Base-by-base conservation (phyloP, 2,113 vertebrate species). In the Sorex fumeus region DNA sequence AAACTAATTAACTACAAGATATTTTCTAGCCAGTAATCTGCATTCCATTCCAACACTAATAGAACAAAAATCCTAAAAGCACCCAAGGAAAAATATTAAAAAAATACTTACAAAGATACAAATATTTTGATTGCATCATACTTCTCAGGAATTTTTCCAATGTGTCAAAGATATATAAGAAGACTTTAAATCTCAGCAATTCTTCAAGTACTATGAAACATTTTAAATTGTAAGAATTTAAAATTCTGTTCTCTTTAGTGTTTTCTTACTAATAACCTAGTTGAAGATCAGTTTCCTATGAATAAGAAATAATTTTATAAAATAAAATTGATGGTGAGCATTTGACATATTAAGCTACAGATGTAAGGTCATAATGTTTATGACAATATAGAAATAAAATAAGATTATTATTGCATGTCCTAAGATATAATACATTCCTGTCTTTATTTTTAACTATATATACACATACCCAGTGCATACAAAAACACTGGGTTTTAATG, bases 121-220 rank as follows among this genome's bases (percentile, higher is more conserved):
- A 64, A 75, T 93, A 86, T 91, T 93, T 23, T 36, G 7, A 40
- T 50, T 74, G 9, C 1, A 34, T 40, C 21, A 8, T 69, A 70
- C 60, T 88, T 82, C 75, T 94, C 53, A 74, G 74, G n/a, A 88
- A n/a, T 13, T 80, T 82, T 86, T 91, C 88, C 36, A 82, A 9
- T 67, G 75, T 81, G 23, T 91, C 57, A 75, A 64, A 64, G 74
- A 67, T 34, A 2, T 23, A 80, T 76, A 85, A 85, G 72, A 32
- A 2, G 28, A 64, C 34, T 82, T 57, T 69, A n/a, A 57, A 53
- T 34, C 9, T 32, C 74, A 18, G 32, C 40, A 91, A 91, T 74
- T 6, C n/a, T 66, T 81, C 43, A 79, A 74, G 27, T 75, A 75
- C 74, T 88, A 76, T 50, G 77, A 91, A 94, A 18, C 3, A 43